Conservation (phyloP, 2,113 vertebrate genomes). For the Periophthalmodon schlosseri region DNA sequence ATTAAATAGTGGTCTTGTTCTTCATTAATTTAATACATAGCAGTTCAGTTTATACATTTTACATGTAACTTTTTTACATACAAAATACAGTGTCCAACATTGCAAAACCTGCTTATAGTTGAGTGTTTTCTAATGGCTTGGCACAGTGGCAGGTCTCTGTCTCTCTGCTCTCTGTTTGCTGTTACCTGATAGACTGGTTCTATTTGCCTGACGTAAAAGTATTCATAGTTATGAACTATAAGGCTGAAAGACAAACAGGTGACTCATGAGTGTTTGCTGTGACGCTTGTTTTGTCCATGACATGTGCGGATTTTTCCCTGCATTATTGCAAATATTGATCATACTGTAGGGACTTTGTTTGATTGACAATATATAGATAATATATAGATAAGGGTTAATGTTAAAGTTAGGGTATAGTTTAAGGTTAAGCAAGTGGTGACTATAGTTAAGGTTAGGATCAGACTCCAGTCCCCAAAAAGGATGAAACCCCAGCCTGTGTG, state of each 20-base stretch:
- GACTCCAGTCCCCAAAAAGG: not conserved
- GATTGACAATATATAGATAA: not conserved
- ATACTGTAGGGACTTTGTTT: not conserved
- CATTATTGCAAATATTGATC: not conserved
- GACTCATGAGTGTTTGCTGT: not conserved
- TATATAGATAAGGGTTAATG: not conserved
- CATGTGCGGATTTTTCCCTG: not conserved
- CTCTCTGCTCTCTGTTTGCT: constrained; percentile 17
- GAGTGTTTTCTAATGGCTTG: not conserved
- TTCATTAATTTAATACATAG: not conserved
- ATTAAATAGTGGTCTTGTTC: constrained; percentile 8
- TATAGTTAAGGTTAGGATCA: not conserved
- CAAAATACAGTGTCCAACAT: not conserved
- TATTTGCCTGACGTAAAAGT: constrained; percentile 10
- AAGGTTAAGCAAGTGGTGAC: not conserved
- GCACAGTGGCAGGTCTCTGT: not conserved
- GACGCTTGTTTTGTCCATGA: constrained; percentile 14
- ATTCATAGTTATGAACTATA: constrained; percentile 16
- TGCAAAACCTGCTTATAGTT: not conserved
- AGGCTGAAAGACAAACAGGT: constrained; percentile 12
- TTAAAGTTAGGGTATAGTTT: not conserved
- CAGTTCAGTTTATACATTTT: not conserved
- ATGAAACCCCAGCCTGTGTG: constrained; percentile 6
- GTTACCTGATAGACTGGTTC: constrained; percentile 52
- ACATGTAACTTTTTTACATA: not conserved